Evolutionary conservation across 2,113 vertebrate species (phyloP), one percentile per base, ranked within the genome.

Genomic region (Stegastes partitus): DNA sequence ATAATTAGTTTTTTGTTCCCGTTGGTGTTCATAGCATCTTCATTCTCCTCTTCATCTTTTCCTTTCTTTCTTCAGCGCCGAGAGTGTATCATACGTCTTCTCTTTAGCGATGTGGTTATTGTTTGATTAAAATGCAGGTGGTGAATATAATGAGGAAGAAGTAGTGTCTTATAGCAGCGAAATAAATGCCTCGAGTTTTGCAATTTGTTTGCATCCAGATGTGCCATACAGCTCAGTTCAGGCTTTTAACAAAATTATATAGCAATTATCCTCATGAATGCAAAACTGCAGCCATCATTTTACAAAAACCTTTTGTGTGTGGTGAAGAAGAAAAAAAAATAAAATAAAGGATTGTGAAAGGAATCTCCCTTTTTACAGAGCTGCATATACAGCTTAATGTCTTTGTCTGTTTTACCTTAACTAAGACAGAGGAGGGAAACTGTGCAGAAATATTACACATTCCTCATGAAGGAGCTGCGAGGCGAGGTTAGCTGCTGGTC

Each of bases 171-270:
- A 62, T 31, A 57, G 55, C 1, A 10, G 34, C 0, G 18, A 73
- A 85, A 79, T 65, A 65, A 82, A 80, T 62, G 70, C 22, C 16
- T 72, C 0, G 34, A 64, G 67, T 79, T 77, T 67, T 61, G 44
- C 16, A 59, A 26, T 74, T 85, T 81, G 76, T 87, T 85, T 87
- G 79, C 56, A 74, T 87, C 70, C 88, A 91, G 84, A 86, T 86
- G 84, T 79, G 63, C 39, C 49, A 47, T 51, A 23, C 79, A 74
- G 68, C 67, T 54, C 63, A 34, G 62, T 59, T 81, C 65, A 75
- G 50, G 73, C 83, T 83, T 85, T 86, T 77, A 85, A 59, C 47
- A 0, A 74, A 87, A 89, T 89, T 59, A 83, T 54, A 73, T 82
- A 42, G 67, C 68, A 87, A 89, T 89, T 85, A 87, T 87, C 45